A percentile compares a stretch with the other conserved stretches of the same genome.
Conservation (phyloP, 2,888 invertebrate genomes). For the Cistogaster globosa region DNA sequence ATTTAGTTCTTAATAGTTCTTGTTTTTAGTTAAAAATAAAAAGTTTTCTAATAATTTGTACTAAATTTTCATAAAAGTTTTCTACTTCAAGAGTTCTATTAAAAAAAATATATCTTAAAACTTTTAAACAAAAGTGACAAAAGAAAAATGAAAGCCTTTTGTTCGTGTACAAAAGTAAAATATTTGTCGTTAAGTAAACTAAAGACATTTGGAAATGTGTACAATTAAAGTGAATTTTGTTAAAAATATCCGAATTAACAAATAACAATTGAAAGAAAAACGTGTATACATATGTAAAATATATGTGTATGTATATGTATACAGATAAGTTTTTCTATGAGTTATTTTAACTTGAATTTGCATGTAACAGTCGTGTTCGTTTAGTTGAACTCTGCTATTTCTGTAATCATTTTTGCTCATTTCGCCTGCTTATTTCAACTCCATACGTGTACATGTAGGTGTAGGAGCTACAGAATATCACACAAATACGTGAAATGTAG, state of each 20-base stretch:
- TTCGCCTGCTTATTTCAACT: slow-evolving; percentile 37
- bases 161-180: not conserved
- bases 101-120: slow-evolving; percentile 25
- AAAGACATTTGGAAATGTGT: not conserved
- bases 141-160: not conserved
- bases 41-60: too few relatives aligned
- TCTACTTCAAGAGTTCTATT: not conserved
- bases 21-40: not conserved
- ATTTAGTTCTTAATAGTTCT: not conserved
- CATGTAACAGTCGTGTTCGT: slow-evolving; percentile 60
- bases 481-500: not conserved
- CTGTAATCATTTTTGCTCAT: slow-evolving; percentile 40
- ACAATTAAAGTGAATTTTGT: slow-evolving; percentile 9
- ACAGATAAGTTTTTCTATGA: not conserved
- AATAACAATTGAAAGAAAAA: not conserved
- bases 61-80: slow-evolving; percentile 29
- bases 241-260: not conserved
- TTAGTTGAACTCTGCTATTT: slow-evolving; percentile 54
- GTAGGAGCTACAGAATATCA: slow-evolving; percentile 30
- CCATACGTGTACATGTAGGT: slow-evolving; percentile 69
- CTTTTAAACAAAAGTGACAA: slow-evolving; percentile 22
- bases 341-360: slow-evolving; percentile 51
- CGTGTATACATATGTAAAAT: not conserved
- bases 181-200: not conserved
- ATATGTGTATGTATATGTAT: not conserved